These are phyloP conservation scores for Amphipyra berbera DNA, from an alignment of 2,888 invertebrate genomes.

Conservation along the genomic window DNA sequence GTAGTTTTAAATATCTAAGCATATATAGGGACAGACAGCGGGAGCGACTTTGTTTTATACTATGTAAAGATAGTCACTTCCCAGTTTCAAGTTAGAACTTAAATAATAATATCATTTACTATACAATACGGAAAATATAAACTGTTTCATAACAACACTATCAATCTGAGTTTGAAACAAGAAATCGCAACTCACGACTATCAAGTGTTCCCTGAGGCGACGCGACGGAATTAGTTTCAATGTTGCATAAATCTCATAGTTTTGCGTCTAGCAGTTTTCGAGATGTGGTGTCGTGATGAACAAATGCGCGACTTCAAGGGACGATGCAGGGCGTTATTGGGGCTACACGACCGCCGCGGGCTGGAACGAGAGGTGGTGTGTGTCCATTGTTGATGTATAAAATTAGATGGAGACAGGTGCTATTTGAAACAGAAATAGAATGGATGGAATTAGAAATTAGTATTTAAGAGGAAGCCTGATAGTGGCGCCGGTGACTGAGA, in stretches of 20 bases:
- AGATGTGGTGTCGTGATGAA: slow-evolving; percentile 72
- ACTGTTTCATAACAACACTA: slow-evolving; percentile 45
- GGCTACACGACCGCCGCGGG: slow-evolving; percentile 75
- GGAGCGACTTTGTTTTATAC: too few species aligned
- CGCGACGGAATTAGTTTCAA: slow-evolving; percentile 57
- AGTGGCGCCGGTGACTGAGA: too few species aligned
- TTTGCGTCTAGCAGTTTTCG: slow-evolving; percentile 65
- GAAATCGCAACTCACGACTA: slow-evolving; percentile 54
- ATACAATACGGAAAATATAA: slow-evolving; percentile 42
- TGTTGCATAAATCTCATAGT: slow-evolving; percentile 69
- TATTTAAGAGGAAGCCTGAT: too few species aligned
- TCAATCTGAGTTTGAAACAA: slow-evolving; percentile 57
- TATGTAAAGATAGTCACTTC: too few species aligned
- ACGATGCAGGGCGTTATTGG: slow-evolving; percentile 73
- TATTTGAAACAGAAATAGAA: too few species aligned
- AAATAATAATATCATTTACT: slow-evolving; percentile 29
- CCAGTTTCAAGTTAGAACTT: not conserved
- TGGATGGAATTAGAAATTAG: too few species aligned
- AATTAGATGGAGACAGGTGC: not conserved
- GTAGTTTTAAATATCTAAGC: too few species aligned
- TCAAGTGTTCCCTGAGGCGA: slow-evolving; percentile 52
- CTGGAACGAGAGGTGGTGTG: slow-evolving; percentile 53
- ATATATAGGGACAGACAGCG: too few species aligned
- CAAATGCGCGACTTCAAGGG: slow-evolving; percentile 62
- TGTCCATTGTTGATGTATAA: slow-evolving; percentile 54